Evolutionary conservation across 2,888 invertebrate genomes (phyloP), one percentile per base, ranked within the genome.

Genomic region (Trichopria drosophilae): DNA sequence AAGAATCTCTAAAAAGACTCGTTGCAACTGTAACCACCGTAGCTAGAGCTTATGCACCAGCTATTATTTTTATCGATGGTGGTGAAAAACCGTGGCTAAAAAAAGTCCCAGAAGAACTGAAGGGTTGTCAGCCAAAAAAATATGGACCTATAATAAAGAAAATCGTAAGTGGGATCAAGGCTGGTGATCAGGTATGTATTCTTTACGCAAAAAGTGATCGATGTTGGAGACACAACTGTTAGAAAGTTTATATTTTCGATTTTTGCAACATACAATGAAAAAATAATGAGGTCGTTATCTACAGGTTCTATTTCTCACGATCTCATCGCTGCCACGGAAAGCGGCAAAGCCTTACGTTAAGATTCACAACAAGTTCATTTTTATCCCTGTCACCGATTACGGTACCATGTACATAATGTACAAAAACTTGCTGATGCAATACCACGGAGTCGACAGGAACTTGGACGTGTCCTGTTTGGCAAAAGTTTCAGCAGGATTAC

Each of bases 1-100:
- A 83, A 57, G 84, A 84, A 65, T 84, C 84, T 2, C 75, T 85
- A 47, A 84, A 84, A 62, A 83, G 80, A 72, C 78, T 92, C 61
- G 79, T 86, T 53, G 80, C 82, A 53, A 79, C 83, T 18, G 77
- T 91, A 1, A 81, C 80, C 36, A 90, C 84, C 79, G 83, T 86
- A 63, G 80, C 84, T 18, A 78, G 78, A 54, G 45, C 81, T n/a
- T 80, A 84, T 66, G 87, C 89, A 62, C 91, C 91, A 0, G 82
- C 88, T 0, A 77, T 92, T 1, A 83, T 91, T 52, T 81, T 84
- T 56, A 81, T 91, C 16, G 84, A 85, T 4, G 78, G 80, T 35
- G 85, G 81, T 1, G 87, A 88, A 51, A 83, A 81, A 64, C 78
- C 85, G 56, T 90, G 87, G 76, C 84, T 82, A 55, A 86, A 83